A percentile compares a stretch with the other conserved stretches of the same genome.
phyloP scores from a whole-genome alignment of 92 coral and sea anemone genomes.

The Heliopora coerulea region DNA sequence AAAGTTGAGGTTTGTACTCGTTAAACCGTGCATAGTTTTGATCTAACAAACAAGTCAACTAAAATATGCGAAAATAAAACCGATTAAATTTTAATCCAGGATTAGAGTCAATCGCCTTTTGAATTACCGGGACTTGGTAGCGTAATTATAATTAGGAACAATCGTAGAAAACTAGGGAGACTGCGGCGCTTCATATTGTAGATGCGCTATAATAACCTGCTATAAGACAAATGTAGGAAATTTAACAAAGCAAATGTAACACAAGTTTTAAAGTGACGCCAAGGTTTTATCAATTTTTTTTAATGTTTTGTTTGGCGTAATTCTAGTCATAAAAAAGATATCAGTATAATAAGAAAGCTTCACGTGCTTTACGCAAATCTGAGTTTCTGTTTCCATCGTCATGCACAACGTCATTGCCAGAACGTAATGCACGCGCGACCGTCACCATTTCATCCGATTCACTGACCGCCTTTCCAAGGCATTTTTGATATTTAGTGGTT shows the following conservation, averaged over 20 bases:
- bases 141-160: too few relatives aligned
- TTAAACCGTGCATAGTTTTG: too few relatives aligned
- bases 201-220: too few relatives aligned
- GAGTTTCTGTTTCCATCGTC: background rate
- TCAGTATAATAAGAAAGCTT: background rate
- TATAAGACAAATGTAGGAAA: background rate
- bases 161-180: too few relatives aligned
- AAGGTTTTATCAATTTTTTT: background rate
- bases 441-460: background rate
- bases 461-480: background rate
- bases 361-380: too few relatives aligned
- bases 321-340: background rate
- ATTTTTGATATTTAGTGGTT: background rate
- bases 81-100: too few relatives aligned
- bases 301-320: background rate
- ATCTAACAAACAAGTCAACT: too few relatives aligned
- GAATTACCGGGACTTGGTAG: too few relatives aligned
- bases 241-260: background rate
- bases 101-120: too few relatives aligned
- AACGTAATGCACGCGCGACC: background rate
- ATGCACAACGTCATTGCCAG: background rate
- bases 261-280: background rate
- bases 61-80: too few relatives aligned
- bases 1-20: too few relatives aligned
- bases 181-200: too few relatives aligned